Conservation (phyloP, 2,888 invertebrate species). For the Doris montereyensis region DNA sequence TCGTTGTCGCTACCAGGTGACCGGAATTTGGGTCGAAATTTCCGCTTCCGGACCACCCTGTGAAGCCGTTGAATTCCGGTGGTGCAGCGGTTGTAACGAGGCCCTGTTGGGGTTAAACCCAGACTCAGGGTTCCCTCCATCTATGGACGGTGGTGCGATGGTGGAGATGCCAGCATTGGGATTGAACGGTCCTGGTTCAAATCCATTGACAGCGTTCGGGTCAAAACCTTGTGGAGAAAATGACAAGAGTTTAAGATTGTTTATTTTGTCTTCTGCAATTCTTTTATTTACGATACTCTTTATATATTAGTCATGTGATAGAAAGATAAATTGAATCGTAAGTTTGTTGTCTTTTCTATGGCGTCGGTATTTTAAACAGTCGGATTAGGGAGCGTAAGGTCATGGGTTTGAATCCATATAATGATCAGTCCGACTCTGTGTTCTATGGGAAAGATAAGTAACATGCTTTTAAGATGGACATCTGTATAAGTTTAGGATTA, state of each 20-base stretch:
- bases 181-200: slow-evolving; percentile 1
- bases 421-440: too few species aligned
- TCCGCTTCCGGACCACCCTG: not conserved
- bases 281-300: too few species aligned
- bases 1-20: not conserved
- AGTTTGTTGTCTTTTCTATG: too few species aligned
- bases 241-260: not conserved
- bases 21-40: not conserved
- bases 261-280: not conserved
- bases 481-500: too few species aligned
- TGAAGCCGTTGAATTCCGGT: not conserved
- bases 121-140: not conserved
- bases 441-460: too few species aligned
- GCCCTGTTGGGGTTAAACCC: slow-evolving; percentile 18
- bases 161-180: slow-evolving; percentile 1
- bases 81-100: not conserved
- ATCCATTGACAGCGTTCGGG: slow-evolving; percentile 18
- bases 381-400: too few species aligned
- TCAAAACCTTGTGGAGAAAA: not conserved
- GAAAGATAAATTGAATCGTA: too few species aligned
- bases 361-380: too few species aligned
- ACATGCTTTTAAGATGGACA: too few species aligned
- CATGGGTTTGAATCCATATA: too few species aligned
- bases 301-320: too few species aligned
- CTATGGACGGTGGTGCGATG: not conserved